These are phyloP conservation scores for Sarcophaga carnaria DNA, from an alignment of 2,888 invertebrate species.

Conservation along the genomic window DNA sequence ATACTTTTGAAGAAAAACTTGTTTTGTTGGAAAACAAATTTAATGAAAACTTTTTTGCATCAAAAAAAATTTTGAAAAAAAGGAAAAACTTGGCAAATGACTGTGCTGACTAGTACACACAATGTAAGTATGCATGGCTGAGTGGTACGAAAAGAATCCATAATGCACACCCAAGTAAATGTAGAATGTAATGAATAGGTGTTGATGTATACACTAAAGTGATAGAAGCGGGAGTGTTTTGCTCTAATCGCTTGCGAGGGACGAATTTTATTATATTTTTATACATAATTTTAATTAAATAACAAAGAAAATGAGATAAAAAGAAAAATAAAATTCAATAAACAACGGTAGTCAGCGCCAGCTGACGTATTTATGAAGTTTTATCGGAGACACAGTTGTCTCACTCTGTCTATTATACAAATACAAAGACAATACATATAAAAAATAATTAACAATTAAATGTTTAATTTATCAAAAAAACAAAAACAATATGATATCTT, in stretches of 20 bases:
- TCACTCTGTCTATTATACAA: not conserved
- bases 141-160: too few species aligned
- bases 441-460: constrained; percentile 24
- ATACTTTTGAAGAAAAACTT: too few species aligned
- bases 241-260: not conserved
- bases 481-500: not conserved
- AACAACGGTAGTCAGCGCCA: not conserved
- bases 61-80: too few species aligned
- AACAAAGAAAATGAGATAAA: constrained; percentile 12
- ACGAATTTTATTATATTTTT: not conserved
- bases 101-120: too few species aligned
- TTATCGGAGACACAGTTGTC: not conserved
- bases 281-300: constrained; percentile 23
- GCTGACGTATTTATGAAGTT: not conserved
- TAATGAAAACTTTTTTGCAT: too few species aligned
- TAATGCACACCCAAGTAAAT: too few species aligned
- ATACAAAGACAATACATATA: not conserved
- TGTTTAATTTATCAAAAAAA: not conserved
- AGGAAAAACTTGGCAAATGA: too few species aligned
- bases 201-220: not conserved
- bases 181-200: not conserved
- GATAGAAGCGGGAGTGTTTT: not conserved
- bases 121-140: too few species aligned
- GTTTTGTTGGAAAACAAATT: too few species aligned
- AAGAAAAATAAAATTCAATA: not conserved